phyloP scores from a whole-genome alignment of 2,888 invertebrate genomes.

The Melanostoma scalare region DNA sequence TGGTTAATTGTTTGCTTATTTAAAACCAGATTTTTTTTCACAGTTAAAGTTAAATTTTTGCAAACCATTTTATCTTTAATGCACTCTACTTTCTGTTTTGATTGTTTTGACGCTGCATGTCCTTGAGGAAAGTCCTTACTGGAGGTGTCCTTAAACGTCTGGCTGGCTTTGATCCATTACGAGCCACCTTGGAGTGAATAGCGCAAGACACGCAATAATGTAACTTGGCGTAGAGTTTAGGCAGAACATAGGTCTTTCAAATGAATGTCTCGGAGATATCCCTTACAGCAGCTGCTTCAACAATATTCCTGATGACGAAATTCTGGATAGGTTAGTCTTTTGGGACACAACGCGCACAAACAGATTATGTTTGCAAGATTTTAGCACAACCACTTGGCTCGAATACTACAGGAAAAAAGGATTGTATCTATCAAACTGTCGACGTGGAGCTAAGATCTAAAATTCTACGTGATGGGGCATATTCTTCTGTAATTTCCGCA shows the following conservation, averaged over 20 bases:
- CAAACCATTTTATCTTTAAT: no score
- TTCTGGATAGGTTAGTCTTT: constrained; percentile 99
- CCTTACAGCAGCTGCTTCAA: constrained; percentile 99
- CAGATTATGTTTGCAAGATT: constrained; percentile 99
- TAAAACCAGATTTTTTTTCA: no score
- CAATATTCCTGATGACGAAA: constrained; percentile 99
- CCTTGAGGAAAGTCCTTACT: constrained; percentile 92
- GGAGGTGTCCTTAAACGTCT: constrained; percentile 98
- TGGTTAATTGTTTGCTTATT: no score
- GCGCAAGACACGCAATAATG: constrained; percentile 99
- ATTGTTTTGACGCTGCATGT: constrained; percentile 86
- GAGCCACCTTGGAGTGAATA: constrained; percentile 99
- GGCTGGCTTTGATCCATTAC: constrained; percentile 98
- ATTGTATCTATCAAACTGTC: no score
- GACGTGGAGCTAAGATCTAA: no score
- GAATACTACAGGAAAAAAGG: no score
- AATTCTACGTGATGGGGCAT: no score
- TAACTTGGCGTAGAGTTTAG: constrained; percentile 99
- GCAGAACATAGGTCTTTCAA: constrained; percentile 96
- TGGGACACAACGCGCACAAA: constrained; percentile 99
- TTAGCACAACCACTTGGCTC: no score
- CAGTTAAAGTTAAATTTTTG: no score
- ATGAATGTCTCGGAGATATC: constrained; percentile 99
- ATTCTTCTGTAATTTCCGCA: no score
- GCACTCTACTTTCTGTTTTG: constrained; percentile 87